Evolutionary conservation across 2,113 vertebrate species (phyloP).

Genomic region (Rhinoptilus africanus): DNA sequence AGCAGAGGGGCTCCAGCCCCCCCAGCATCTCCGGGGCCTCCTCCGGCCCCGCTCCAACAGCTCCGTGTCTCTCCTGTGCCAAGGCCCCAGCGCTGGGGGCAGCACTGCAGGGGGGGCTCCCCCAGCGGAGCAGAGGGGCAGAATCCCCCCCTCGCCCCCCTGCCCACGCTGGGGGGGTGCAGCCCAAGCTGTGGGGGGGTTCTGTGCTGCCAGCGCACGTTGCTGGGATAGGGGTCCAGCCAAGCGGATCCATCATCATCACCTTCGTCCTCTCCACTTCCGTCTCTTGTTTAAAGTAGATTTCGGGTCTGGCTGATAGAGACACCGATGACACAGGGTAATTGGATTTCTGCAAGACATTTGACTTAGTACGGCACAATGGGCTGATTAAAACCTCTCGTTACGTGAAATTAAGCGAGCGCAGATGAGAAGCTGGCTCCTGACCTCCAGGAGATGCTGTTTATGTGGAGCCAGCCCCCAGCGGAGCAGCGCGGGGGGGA

Average conservation of each 20-base stretch:
- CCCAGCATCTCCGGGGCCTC: too few species aligned
- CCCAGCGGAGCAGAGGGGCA: too few species aligned
- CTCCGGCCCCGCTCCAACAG: too few species aligned
- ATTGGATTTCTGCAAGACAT: background rate
- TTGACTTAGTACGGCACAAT: fast-evolving
- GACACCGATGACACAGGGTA: background rate
- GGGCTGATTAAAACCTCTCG: background rate
- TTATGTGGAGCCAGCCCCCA: background rate
- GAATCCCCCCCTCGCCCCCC: too few species aligned
- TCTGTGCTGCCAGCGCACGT: too few species aligned
- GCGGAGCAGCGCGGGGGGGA: too few species aligned
- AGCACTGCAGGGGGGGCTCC: too few species aligned
- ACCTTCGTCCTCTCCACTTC: background rate
- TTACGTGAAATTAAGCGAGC: background rate
- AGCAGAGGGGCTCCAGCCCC: too few species aligned
- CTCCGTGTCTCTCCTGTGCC: too few species aligned
- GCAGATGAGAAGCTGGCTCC: background rate
- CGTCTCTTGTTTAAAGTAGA: background rate
- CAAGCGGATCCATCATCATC: background rate
- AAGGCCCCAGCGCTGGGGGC: too few species aligned
- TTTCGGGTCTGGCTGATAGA: background rate
- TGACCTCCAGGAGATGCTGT: fast-evolving
- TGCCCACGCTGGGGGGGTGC: too few species aligned
- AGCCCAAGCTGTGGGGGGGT: too few species aligned
- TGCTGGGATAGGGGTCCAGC: background rate